These are phyloP conservation scores for Ctena decussata DNA, from an alignment of 2,888 invertebrate genomes.

Conservation along the genomic window DNA sequence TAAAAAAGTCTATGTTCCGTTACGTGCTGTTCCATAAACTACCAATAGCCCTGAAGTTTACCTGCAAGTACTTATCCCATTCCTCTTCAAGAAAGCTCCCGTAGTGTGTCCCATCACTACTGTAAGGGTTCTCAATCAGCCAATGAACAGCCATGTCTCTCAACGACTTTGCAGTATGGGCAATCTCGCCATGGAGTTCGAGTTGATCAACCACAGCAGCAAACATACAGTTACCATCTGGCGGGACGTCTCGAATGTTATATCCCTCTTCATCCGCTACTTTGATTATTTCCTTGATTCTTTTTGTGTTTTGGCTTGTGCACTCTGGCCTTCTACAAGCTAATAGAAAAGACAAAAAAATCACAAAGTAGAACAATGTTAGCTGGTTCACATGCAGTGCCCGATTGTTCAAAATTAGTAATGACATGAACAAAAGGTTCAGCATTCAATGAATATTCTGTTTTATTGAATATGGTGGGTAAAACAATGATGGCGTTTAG, in stretches of 20 bases:
- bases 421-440: too few relatives aligned
- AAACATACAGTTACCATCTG: conserved; percentile 74
- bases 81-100: conserved; percentile 63
- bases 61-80: conserved; percentile 62
- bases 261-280: conserved; percentile 51
- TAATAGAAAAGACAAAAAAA: neutral
- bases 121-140: conserved; percentile 54
- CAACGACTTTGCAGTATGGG: conserved; percentile 44
- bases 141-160: conserved; percentile 61
- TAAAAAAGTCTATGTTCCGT: too few relatives aligned
- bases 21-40: too few relatives aligned
- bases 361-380: too few relatives aligned
- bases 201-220: conserved; percentile 69
- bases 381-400: too few relatives aligned
- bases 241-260: conserved; percentile 61
- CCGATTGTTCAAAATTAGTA: too few relatives aligned
- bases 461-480: too few relatives aligned
- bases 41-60: too few relatives aligned
- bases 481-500: too few relatives aligned
- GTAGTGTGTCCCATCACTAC: conserved; percentile 64
- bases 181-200: conserved; percentile 37
- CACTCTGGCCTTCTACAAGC: conserved; percentile 70
- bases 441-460: too few relatives aligned
- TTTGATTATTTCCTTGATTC: conserved; percentile 51
- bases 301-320: conserved; percentile 51